Evolutionary conservation across 2,797 vertebrate genomes (phyloP).

Genomic region (Acanthurus lineatus): DNA sequence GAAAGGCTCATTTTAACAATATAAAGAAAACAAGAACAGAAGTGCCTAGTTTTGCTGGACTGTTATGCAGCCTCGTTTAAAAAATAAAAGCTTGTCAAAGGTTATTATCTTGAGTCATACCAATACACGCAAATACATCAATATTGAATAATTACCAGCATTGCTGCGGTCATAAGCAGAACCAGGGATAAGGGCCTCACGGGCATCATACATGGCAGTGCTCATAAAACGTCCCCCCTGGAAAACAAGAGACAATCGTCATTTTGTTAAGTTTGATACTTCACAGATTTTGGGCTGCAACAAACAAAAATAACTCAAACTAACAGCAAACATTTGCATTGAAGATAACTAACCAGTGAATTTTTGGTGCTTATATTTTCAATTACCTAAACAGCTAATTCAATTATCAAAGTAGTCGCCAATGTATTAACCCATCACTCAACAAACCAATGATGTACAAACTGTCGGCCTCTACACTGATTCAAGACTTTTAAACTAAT

Average conservation of each 20-base stretch:
- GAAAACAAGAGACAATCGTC: constrained; percentile 21
- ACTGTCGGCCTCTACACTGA: too few species aligned
- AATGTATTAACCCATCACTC: too few species aligned
- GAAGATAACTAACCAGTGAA: too few species aligned
- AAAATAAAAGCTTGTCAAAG: not conserved
- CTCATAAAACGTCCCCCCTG: constrained; percentile 98
- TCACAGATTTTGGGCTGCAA: too few species aligned
- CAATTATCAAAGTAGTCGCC: too few species aligned
- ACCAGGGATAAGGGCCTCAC: constrained; percentile 96
- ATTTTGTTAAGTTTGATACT: too few species aligned
- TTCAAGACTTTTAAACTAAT: too few species aligned
- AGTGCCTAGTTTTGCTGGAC: not conserved
- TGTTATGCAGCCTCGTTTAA: not conserved
- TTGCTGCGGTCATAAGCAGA: constrained; percentile 96
- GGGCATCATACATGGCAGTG: constrained; percentile 97
- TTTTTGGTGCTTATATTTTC: too few species aligned
- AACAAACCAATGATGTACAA: too few species aligned
- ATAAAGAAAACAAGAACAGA: not conserved
- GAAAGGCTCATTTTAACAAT: not conserved
- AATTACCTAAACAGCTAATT: too few species aligned
- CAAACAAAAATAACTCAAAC: constrained; percentile 10
- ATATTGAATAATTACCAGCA: constrained; percentile 83
- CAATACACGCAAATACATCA: not conserved
- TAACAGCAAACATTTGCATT: too few species aligned
- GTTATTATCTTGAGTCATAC: not conserved